Percentiles rank a stretch among this genome's conserved stretches.
phyloP scores from a whole-genome alignment of 1,140 invertebrate species.

The Bombyx mori region DNA sequence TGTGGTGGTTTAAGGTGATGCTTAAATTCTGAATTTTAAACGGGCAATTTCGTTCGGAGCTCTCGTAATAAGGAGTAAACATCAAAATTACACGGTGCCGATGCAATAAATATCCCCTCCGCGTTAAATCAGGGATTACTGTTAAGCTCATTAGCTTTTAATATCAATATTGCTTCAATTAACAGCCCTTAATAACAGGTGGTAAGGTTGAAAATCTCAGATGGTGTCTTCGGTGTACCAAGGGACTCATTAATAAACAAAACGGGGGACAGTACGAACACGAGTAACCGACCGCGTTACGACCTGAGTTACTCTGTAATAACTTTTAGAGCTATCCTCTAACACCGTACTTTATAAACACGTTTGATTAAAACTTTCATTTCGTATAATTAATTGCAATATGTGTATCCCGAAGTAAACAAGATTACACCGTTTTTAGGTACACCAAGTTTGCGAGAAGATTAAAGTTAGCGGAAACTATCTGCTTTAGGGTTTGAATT shows the following conservation, averaged over 20 bases:
- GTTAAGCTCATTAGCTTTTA: slow-evolving; percentile 19
- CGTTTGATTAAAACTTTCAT: slow-evolving; percentile 21
- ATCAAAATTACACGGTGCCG: background rate
- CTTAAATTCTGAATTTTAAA: too few species aligned
- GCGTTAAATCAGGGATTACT: slow-evolving; percentile 15
- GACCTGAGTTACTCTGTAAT: slow-evolving; percentile 13
- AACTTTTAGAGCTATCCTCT: slow-evolving; percentile 12
- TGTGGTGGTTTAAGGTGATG: too few species aligned
- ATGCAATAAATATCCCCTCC: slow-evolving; percentile 11
- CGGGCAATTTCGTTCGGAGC: too few species aligned
- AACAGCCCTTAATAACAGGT: slow-evolving; percentile 33
- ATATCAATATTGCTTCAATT: slow-evolving; percentile 26
- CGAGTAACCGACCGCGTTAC: slow-evolving; percentile 12
- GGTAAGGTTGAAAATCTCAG: slow-evolving; percentile 26
- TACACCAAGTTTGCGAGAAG: too few species aligned
- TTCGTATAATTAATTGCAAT: slow-evolving; percentile 16
- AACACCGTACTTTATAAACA: slow-evolving; percentile 21
- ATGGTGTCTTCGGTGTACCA: slow-evolving; percentile 19
- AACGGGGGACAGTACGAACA: slow-evolving; percentile 16
- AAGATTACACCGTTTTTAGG: too few species aligned
- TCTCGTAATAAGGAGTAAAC: too few species aligned
- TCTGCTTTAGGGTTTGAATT: too few species aligned
- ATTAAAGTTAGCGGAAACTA: too few species aligned
- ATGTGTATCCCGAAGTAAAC: too few species aligned
- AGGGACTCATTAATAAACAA: slow-evolving; percentile 35